Percentiles rank a stretch among this genome's conserved stretches.
Conservation (phyloP, 2,113 vertebrate genomes). For the Leucoraja erinaceus region DNA sequence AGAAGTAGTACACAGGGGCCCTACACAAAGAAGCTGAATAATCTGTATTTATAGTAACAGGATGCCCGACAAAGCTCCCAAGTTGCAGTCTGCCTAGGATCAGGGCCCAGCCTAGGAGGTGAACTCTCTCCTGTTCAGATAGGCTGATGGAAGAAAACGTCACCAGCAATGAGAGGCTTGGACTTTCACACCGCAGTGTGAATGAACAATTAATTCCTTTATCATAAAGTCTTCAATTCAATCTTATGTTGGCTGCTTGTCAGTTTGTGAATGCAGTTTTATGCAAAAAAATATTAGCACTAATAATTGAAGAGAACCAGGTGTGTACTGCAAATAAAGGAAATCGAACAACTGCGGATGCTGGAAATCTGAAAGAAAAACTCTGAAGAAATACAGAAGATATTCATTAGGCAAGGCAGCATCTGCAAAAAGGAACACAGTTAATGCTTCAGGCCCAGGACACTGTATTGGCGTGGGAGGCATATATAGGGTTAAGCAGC, state of each 20-base stretch:
- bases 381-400: too few species aligned
- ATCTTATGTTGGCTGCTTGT: background rate
- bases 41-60: conserved; percentile 24
- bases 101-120: background rate
- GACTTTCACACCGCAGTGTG: background rate
- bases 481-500: too few species aligned
- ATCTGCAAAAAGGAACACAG: too few species aligned
- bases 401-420: too few species aligned
- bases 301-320: too few species aligned
- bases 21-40: background rate
- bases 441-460: too few species aligned
- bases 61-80: background rate
- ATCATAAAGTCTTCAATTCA: background rate
- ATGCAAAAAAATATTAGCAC: background rate
- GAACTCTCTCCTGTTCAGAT: background rate
- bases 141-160: background rate
- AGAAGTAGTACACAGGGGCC: background rate
- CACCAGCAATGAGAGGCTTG: background rate
- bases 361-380: too few species aligned
- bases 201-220: conserved; percentile 8
- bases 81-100: background rate
- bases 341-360: too few species aligned
- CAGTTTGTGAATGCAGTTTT: background rate
- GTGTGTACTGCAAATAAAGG: too few species aligned
- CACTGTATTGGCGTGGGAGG: too few species aligned